phyloP scores from a whole-genome alignment of 2,888 invertebrate species.

The Allophyes oxyacanthae region DNA sequence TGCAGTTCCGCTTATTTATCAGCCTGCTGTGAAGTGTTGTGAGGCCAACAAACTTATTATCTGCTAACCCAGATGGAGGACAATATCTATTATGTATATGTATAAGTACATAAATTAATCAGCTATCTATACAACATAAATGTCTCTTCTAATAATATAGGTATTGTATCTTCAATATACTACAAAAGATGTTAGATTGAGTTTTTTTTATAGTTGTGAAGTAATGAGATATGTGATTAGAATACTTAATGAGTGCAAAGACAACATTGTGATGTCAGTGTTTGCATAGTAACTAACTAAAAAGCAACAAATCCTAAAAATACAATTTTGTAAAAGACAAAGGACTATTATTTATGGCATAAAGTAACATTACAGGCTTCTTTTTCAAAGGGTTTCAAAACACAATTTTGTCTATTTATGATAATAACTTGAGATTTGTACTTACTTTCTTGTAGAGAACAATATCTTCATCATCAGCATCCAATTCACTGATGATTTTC shows the following conservation, averaged over 20 bases:
- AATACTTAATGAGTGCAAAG: constrained; percentile 4
- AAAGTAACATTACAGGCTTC: too few species aligned
- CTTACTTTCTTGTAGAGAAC: constrained; percentile 97
- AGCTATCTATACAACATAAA: constrained; percentile 5
- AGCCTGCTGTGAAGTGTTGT: constrained; percentile 27
- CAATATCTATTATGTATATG: constrained; percentile 16
- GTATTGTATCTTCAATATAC: neutral
- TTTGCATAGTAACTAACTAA: too few species aligned
- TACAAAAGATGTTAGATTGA: neutral
- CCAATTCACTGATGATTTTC: constrained; percentile 94
- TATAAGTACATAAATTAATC: constrained; percentile 10
- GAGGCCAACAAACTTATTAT: constrained; percentile 55
- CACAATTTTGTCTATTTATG: neutral
- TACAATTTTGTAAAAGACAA: too few species aligned
- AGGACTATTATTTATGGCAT: too few species aligned
- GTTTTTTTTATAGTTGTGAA: neutral
- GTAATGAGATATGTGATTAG: constrained; percentile 9
- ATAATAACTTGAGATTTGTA: constrained; percentile 29
- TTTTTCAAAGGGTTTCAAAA: too few species aligned
- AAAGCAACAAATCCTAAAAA: too few species aligned
- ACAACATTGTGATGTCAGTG: too few species aligned
- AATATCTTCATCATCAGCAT: constrained; percentile 93
- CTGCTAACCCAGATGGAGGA: constrained; percentile 34
- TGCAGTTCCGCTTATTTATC: constrained; percentile 25
- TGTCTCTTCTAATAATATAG: neutral